A percentile compares a stretch with the other conserved stretches of the same genome.
Conservation (phyloP, 2,797 vertebrate genomes). For the Acrossocheilus wenchowensis region DNA sequence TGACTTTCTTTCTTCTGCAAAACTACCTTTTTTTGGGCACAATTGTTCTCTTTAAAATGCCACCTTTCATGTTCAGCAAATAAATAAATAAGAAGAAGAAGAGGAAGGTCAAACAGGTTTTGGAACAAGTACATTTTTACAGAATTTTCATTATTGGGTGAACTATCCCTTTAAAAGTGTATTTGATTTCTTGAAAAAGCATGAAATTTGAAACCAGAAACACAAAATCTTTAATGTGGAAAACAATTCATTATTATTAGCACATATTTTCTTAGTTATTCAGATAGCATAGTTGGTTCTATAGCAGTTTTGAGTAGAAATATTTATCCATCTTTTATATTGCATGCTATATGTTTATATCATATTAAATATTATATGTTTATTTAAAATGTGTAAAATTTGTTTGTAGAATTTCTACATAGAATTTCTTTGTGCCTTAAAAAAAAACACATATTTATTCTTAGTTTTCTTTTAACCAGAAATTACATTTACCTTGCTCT, state of each 20-base stretch:
- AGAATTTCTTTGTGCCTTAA: constrained; percentile 32
- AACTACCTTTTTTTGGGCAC: background rate
- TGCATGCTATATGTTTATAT: background rate
- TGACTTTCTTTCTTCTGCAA: background rate
- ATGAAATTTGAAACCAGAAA: background rate
- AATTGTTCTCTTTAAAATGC: background rate
- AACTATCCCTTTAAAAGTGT: background rate
- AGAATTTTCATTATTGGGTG: background rate
- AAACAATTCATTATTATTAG: background rate
- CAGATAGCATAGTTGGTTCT: background rate
- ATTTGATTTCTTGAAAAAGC: background rate
- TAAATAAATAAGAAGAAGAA: background rate
- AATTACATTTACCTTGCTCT: background rate
- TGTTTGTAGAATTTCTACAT: background rate
- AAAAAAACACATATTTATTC: constrained; percentile 41
- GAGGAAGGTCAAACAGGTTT: background rate
- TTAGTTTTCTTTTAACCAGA: background rate
- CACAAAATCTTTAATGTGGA: background rate
- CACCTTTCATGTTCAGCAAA: background rate
- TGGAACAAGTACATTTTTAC: background rate
- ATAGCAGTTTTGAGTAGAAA: background rate
- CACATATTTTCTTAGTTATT: background rate
- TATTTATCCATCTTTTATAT: background rate
- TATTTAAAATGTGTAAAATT: background rate
- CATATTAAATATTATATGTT: no score